phyloP scores from a whole-genome alignment of 2,113 vertebrate species.

The Gallinago paraguaiae region DNA sequence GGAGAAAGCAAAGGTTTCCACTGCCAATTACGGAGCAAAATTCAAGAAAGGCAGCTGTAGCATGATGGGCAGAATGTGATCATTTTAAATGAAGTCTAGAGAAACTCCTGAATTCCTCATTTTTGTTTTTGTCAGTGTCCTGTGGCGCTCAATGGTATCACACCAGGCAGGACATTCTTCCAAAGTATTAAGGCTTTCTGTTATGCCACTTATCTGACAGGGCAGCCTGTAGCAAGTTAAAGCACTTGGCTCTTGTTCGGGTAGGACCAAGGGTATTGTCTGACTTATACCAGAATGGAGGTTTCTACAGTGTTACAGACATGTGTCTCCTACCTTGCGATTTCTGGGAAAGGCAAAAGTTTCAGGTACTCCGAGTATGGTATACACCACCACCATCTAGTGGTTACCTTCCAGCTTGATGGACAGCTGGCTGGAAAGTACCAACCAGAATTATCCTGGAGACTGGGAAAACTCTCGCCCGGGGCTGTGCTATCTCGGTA shows the following conservation, averaged over 20 bases:
- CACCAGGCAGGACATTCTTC: background rate
- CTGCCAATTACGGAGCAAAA: background rate
- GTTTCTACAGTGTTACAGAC: background rate
- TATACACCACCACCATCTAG: conserved; percentile 47
- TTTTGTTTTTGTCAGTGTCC: background rate
- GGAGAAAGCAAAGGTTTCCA: background rate
- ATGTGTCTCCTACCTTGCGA: background rate
- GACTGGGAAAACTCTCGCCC: background rate
- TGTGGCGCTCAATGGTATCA: background rate
- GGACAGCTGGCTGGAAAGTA: background rate
- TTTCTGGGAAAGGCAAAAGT: background rate
- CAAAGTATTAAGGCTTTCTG: background rate
- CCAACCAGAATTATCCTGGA: background rate
- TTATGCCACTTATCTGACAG: background rate
- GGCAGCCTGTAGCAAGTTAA: background rate
- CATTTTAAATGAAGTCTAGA: background rate
- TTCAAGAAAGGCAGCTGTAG: background rate
- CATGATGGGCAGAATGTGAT: background rate
- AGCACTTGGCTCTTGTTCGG: background rate
- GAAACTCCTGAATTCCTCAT: background rate
- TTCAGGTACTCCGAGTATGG: rapidly evolving
- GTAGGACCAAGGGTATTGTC: background rate
- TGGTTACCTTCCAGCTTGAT: background rate
- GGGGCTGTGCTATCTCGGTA: background rate
- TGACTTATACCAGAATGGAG: background rate